Evolutionary conservation across 2,797 vertebrate species (phyloP).

Genomic region (Galaxias olidus): DNA sequence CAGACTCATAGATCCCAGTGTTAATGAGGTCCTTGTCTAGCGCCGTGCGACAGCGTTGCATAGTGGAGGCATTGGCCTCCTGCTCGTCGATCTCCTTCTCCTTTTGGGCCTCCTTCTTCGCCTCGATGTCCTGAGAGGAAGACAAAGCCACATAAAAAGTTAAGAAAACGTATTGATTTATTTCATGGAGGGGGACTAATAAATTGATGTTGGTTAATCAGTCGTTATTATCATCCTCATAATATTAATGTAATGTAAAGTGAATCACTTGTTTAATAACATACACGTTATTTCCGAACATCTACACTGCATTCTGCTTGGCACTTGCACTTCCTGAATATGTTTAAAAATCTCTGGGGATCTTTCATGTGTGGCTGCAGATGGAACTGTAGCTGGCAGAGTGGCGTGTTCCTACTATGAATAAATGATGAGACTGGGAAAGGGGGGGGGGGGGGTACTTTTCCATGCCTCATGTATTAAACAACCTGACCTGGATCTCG

Average conservation of each 20-base stretch:
- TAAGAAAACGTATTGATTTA: not conserved
- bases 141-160: not conserved
- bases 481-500: slow-evolving; percentile 93
- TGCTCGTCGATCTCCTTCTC: slow-evolving; percentile 99
- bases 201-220: too few species aligned
- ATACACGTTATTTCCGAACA: too few species aligned
- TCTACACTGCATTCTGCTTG: too few species aligned
- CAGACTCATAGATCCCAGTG: slow-evolving; percentile 94
- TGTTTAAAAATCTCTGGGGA: too few species aligned
- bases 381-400: not conserved
- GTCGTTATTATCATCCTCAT: too few species aligned
- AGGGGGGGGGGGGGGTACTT: too few species aligned
- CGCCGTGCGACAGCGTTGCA: slow-evolving; percentile 90
- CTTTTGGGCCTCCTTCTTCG: slow-evolving; percentile 99
- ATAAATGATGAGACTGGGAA: slow-evolving; percentile 12
- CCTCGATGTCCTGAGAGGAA: slow-evolving; percentile 90
- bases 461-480: not conserved
- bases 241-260: too few species aligned
- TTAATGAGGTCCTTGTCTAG: slow-evolving; percentile 98
- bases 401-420: slow-evolving; percentile 2
- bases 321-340: too few species aligned
- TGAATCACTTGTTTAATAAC: too few species aligned
- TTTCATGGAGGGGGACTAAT: too few species aligned
- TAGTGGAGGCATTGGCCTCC: slow-evolving; percentile 91
- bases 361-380: slow-evolving; percentile 5